Evolutionary conservation across 1,140 invertebrate species (phyloP), one percentile per base, ranked within the genome.

Genomic region (Hycleus phaleratus): DNA sequence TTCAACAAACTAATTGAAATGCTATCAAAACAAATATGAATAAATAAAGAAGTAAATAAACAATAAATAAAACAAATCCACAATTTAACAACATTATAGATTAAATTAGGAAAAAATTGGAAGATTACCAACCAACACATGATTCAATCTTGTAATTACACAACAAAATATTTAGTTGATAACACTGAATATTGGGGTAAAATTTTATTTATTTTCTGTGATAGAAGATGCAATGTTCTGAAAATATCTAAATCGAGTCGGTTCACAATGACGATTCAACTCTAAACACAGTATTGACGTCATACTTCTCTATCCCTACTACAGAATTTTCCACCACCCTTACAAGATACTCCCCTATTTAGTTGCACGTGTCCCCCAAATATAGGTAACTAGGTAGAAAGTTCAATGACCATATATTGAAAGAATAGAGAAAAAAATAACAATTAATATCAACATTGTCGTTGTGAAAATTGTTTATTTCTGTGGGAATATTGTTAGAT

Each of bases 341-440:
- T 42, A 42, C 10, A 7, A 10, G 1, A 32, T 32, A 53, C 46
- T 56, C 52, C 58, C 64, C 53, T 53, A 42, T 40, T 46, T n/a
- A 42, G 55, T 9, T 54, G 38, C 63, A 65, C 64, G 59, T 64
- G 64, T 49, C 48, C 53, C 46, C 43, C 49, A 59, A 68, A 63
- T 32, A 52, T 68, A 68, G 66, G 66, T 68, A 65, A 68, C 61
- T 65, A 61, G 66, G 66, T 65, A 49, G 58, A 59, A 64, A 65
- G 66, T 65, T 68, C 66, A 68, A 61, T 59, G 66, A 45, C 57
- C 66, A 49, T 51, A 44, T 49, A 7, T 32, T 5, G 32, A 32
- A 5, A 32, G 32, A 32, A 32, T 5, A 53, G 45, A 26, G 38
- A 57, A 18, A 43, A 55, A 55, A 55, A 55, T 55, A 40, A 18